Evolutionary conservation across 1,140 invertebrate species (phyloP), one percentile per base, ranked within the genome.

Genomic region (Condylostylus longicornis): DNA sequence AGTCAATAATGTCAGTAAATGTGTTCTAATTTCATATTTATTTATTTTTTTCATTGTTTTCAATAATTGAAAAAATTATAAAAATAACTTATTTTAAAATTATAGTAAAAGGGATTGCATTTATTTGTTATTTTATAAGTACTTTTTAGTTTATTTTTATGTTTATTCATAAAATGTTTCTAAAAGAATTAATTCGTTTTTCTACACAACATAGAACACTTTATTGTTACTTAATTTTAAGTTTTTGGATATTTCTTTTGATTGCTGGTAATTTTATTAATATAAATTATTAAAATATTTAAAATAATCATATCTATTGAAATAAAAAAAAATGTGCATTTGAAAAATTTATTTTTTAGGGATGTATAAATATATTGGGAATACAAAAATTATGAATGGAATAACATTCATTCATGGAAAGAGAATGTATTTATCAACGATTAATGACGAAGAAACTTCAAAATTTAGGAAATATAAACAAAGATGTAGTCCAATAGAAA

Each of bases 171-270:
- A 47, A 12, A 43, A 50, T 57, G 45, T 57, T 68, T 50, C 53
- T 68, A 39, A 55, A 65, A 43, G 71, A 70, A 60, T 70, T 74
- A 56, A 70, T 76, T 55, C 72, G 74, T 45, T 66, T 77, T 44
- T 74, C 74, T 7, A 73, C 75, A 42, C 77, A 81, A 48, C 75
- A 79, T 53, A 65, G 75, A 47, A 77, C 79, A 23, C 70, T 82
- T 47, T 79, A 81, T 50, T 82, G 79, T 58, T 82, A 82, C 54
- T 51, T 82, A 38, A 67, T 80, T 19, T 70, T 82, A 54, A 81
- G 74, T 57, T 48, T 82, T 28, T 83, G 79, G 80, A 81, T 83
- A 45, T 75, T 81, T 51, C 65, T 82, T 27, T 61, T 82, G 2
- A 71, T 82, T 31, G 76, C 75, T 41, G 79, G 77, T 72, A 47